Percentiles rank a stretch among this genome's conserved stretches.
Evolutionary conservation across 2,113 vertebrate genomes (phyloP).

Genomic region (Solenodon paradoxus): DNA sequence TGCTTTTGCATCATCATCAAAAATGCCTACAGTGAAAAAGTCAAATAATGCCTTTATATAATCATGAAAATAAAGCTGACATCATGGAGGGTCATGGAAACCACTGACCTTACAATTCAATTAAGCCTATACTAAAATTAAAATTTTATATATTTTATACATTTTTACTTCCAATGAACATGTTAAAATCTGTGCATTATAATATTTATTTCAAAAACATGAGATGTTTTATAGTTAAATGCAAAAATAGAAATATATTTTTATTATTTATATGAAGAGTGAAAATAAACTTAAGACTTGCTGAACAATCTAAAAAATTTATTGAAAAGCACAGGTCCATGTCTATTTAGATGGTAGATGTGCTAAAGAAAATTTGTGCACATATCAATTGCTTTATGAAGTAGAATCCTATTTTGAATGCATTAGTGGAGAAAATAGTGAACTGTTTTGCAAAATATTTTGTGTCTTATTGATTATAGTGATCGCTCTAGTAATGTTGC

Average conservation of each 20-base stretch:
- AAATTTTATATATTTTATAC: background rate
- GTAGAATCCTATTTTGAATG: background rate
- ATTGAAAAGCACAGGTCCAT: background rate
- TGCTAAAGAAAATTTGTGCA: background rate
- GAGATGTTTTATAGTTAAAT: background rate
- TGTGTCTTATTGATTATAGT: background rate
- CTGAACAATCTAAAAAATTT: background rate
- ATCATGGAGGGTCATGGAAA: background rate
- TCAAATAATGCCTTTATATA: background rate
- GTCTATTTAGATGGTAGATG: background rate
- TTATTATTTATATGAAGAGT: background rate
- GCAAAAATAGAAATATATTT: background rate
- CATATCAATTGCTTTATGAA: background rate
- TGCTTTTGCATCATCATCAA: background rate
- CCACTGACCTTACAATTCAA: background rate
- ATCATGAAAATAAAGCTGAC: background rate
- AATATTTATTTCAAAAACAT: background rate
- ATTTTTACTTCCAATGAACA: background rate
- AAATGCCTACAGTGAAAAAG: background rate
- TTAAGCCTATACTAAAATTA: background rate
- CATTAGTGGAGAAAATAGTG: background rate
- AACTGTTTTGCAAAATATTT: conserved; percentile 6
- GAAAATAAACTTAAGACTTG: background rate
- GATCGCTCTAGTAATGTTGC: background rate
- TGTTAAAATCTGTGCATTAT: background rate